Evolutionary conservation across 2,888 invertebrate genomes (phyloP).

Genomic region (Athalia cordata): DNA sequence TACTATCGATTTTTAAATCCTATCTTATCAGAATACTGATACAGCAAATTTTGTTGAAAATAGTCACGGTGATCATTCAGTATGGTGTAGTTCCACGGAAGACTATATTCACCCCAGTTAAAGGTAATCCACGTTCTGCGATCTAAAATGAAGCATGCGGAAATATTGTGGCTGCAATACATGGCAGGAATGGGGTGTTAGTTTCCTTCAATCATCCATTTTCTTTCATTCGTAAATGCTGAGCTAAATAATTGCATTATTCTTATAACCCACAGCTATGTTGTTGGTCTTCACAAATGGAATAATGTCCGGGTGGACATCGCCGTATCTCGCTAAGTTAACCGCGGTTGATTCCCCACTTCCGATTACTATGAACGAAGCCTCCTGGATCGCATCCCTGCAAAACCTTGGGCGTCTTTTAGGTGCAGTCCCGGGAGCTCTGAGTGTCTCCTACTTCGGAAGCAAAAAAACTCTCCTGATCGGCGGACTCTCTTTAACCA

Average conservation of each 20-base stretch:
- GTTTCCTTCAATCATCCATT: not conserved
- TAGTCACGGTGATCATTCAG: not conserved
- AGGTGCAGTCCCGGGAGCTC: constrained; percentile 45
- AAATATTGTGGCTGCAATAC: constrained; percentile 31
- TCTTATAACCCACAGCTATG: constrained; percentile 53
- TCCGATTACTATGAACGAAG: constrained; percentile 20
- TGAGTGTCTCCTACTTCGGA: constrained; percentile 50
- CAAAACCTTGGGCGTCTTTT: constrained; percentile 29
- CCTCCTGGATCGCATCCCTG: constrained; percentile 41
- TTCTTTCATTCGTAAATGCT: not conserved
- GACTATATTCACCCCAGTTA: not conserved
- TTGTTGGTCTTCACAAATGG: constrained; percentile 58
- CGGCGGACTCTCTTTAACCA: constrained; percentile 46
- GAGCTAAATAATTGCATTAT: not conserved
- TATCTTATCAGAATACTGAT: too few relatives aligned
- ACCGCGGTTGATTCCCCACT: constrained; percentile 48
- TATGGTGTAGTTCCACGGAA: not conserved
- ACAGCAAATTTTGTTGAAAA: not conserved
- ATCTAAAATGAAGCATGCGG: not conserved
- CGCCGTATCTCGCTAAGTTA: constrained; percentile 62
- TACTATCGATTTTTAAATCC: not conserved
- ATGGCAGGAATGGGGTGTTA: constrained; percentile 10
- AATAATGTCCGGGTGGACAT: constrained; percentile 62
- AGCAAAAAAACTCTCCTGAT: constrained; percentile 49
- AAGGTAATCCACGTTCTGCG: not conserved